These are phyloP conservation scores for Oopsacas minuta DNA, from an alignment of 37 sponge, comb jelly and placozoan species.

Conservation along the genomic window DNA sequence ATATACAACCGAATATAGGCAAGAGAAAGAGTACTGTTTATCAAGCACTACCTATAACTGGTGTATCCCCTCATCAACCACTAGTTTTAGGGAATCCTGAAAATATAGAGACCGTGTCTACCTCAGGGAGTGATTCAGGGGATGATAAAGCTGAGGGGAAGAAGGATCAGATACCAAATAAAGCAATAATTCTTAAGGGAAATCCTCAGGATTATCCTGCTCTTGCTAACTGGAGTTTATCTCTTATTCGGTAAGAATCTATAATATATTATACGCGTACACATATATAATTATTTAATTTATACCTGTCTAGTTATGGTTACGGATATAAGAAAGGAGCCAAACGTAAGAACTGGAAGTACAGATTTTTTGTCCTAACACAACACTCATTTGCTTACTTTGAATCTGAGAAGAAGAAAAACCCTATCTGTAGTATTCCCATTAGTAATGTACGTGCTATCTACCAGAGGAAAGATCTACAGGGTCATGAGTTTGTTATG, in stretches of 20 bases:
- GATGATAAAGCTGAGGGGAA: neutral
- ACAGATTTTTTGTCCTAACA: neutral
- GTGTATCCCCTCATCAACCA: neutral
- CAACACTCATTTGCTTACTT: slow-evolving; percentile 11
- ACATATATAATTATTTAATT: neutral
- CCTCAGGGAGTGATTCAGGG: neutral
- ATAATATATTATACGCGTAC: neutral
- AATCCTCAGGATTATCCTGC: slow-evolving; percentile 1
- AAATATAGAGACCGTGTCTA: neutral
- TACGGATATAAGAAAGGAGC: slow-evolving; percentile 8
- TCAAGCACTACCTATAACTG: neutral
- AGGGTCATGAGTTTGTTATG: neutral
- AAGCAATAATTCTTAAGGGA: neutral
- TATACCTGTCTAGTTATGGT: neutral
- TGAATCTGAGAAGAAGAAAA: slow-evolving; percentile 7
- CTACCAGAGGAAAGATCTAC: neutral
- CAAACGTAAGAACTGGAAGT: slow-evolving; percentile 14
- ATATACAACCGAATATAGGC: neutral
- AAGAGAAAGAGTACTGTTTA: neutral
- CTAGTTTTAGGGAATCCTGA: neutral
- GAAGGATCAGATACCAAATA: neutral
- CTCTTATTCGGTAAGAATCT: neutral
- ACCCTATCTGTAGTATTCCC: neutral
- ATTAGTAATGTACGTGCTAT: neutral
- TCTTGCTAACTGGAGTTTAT: neutral